These are phyloP conservation scores for Drosophila equinoxialis DNA, from an alignment of 1,140 invertebrate genomes.

Conservation along the genomic window DNA sequence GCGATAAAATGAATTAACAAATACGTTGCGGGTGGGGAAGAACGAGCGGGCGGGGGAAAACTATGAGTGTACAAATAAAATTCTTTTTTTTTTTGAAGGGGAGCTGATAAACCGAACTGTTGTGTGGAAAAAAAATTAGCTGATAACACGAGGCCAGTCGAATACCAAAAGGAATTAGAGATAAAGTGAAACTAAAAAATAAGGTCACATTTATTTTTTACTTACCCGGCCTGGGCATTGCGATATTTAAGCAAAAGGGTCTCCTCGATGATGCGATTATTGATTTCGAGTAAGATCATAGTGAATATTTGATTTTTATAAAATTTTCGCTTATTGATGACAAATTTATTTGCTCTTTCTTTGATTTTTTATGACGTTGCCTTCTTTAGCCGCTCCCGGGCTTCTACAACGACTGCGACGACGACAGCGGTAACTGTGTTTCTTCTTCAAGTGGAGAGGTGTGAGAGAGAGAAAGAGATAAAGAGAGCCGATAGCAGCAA, in stretches of 20 bases:
- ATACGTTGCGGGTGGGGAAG: conserved; percentile 18
- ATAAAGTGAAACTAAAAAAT: conserved; percentile 62
- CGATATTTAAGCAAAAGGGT: conserved; percentile 97
- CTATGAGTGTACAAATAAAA: conserved; percentile 8
- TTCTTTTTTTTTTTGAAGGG: neutral
- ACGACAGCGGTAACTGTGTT: conserved; percentile 67
- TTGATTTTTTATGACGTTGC: conserved; percentile 63
- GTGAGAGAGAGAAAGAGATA: conserved; percentile 54
- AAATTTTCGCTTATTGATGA: conserved; percentile 51
- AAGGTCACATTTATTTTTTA: conserved; percentile 42
- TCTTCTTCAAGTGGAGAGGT: conserved; percentile 49
- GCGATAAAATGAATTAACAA: conserved; percentile 75
- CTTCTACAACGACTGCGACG: conserved; percentile 22
- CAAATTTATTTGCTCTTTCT: conserved; percentile 47
- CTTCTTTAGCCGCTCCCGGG: conserved; percentile 67
- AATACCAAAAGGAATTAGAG: conserved; percentile 27
- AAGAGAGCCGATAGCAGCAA: conserved; percentile 25
- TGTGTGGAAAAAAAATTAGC: neutral
- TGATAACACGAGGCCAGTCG: conserved; percentile 52
- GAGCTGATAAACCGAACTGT: conserved; percentile 6
- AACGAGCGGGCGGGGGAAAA: neutral
- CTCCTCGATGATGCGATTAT: conserved; percentile 99
- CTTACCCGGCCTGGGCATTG: conserved; percentile 97
- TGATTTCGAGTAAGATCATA: conserved; percentile 99
- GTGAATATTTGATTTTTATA: conserved; percentile 32